Evolutionary conservation across 1,140 invertebrate genomes (phyloP), one percentile per base, ranked within the genome.

Genomic region (Eufriesea mexicana): DNA sequence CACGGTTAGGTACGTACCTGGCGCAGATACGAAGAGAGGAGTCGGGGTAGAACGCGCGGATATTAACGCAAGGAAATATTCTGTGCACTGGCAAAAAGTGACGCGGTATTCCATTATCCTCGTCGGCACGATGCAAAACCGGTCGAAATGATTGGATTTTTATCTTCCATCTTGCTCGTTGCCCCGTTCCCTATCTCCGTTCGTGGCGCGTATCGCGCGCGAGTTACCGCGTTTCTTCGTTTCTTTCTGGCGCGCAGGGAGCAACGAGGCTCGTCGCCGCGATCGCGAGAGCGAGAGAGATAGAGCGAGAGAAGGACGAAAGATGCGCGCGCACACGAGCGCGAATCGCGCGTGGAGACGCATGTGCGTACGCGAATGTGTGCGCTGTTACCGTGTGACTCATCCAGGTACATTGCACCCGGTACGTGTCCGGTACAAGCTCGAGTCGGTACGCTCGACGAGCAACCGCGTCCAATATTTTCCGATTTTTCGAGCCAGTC

Each of bases 61-160:
- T 91, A 92, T 92, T 92, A 92, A 92, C 88, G 89, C 84, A 86
- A 90, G 89, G 90, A 92, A 91, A 91, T 92, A 92, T 92, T 91
- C 90, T 83, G 89, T 91, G 84, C 88, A 92, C 83, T 87, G 86
- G 90, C 88, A 93, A 93, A 92, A 92, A 92, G 87, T 92, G 86
- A 92, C 90, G 91, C 89, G 89, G 88, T 92, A 92, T 92, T 92
- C 90, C 91, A 92, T 92, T 93, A 93, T 92, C 89, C 91, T 92
- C 89, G 90, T 90, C 89, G 87, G 90, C 81, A 70, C 87, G 90
- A 92, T 91, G 90, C 91, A 91, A 93, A 92, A 93, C 90, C 93
- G 91, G 91, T 91, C 91, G 92, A 93, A 93, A 93, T 91, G 92
- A 93, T 93, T 93, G 91, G 91, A 93, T 93, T 93, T 93, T 92